Evolutionary conservation across 2,797 vertebrate species (phyloP).

Genomic region (Petrocephalus schoutedeni): DNA sequence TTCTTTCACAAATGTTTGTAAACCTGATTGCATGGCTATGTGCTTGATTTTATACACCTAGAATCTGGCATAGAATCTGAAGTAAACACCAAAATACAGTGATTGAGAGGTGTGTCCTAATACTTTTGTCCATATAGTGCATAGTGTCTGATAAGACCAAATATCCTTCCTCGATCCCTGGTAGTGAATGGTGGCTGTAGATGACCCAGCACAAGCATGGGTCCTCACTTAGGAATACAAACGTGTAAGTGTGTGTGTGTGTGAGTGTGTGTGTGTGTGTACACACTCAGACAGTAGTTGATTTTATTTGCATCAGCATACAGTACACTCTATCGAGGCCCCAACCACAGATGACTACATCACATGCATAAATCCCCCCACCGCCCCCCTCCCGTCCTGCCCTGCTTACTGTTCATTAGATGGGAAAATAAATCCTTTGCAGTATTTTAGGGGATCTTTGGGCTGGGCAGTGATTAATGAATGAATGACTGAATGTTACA

Average conservation of each 20-base stretch:
- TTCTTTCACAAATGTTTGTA: not conserved
- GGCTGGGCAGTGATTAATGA: not conserved
- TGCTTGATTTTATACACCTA: not conserved
- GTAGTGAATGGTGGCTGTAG: not conserved
- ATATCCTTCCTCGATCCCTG: constrained; percentile 2
- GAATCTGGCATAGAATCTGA: not conserved
- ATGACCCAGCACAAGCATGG: not conserved
- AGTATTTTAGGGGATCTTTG: not conserved
- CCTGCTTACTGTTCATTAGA: not conserved
- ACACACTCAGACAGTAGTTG: not conserved
- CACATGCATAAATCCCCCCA: not conserved
- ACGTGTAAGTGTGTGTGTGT: too few relatives aligned
- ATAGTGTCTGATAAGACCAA: not conserved
- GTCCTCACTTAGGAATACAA: too few relatives aligned
- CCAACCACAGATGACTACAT: constrained; percentile 14
- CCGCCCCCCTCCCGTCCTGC: too few relatives aligned
- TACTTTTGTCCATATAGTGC: not conserved
- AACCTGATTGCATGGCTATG: not conserved
- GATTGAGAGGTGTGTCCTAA: not conserved
- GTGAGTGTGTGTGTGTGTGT: too few relatives aligned
- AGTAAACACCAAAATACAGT: not conserved
- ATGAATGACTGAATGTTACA: too few relatives aligned
- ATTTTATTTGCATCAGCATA: constrained; percentile 20
- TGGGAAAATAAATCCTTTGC: not conserved
- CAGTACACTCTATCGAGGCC: constrained; percentile 24